Evolutionary conservation across 2,113 vertebrate species (phyloP).

Genomic region (Taxidea taxus): DNA sequence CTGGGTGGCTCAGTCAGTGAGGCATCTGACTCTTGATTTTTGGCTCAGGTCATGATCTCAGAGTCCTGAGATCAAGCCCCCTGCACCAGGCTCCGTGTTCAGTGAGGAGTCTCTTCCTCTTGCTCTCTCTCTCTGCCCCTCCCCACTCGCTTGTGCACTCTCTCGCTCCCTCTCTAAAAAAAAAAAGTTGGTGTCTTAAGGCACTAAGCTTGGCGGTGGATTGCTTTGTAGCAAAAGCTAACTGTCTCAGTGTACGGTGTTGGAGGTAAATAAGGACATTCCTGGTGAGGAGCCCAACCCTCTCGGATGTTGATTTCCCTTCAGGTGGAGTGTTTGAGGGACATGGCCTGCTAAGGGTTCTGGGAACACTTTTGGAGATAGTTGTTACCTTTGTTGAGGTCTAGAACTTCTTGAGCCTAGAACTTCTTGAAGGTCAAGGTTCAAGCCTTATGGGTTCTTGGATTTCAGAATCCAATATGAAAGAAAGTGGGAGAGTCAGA

Average conservation of each 20-base stretch:
- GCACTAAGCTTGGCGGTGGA: background rate
- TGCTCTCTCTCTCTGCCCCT: background rate
- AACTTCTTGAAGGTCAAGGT: background rate
- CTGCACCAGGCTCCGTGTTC: background rate
- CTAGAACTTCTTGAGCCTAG: background rate
- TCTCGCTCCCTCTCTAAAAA: background rate
- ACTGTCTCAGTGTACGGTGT: background rate
- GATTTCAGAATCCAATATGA: background rate
- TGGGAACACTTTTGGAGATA: background rate
- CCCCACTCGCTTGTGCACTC: background rate
- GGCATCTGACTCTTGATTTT: background rate
- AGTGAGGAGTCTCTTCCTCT: background rate
- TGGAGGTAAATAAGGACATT: background rate
- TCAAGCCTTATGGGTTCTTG: background rate
- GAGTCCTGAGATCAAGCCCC: background rate
- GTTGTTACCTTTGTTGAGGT: background rate
- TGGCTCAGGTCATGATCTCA: background rate
- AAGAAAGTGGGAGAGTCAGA: background rate
- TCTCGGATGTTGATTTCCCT: background rate
- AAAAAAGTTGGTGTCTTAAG: background rate
- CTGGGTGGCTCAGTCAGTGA: background rate
- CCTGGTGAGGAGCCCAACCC: background rate
- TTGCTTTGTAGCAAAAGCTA: background rate
- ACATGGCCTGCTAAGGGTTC: background rate
- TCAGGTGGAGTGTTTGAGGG: background rate